These are phyloP conservation scores for Maylandia zebra DNA, from an alignment of 2,113 vertebrate species.

Conservation along the genomic window DNA sequence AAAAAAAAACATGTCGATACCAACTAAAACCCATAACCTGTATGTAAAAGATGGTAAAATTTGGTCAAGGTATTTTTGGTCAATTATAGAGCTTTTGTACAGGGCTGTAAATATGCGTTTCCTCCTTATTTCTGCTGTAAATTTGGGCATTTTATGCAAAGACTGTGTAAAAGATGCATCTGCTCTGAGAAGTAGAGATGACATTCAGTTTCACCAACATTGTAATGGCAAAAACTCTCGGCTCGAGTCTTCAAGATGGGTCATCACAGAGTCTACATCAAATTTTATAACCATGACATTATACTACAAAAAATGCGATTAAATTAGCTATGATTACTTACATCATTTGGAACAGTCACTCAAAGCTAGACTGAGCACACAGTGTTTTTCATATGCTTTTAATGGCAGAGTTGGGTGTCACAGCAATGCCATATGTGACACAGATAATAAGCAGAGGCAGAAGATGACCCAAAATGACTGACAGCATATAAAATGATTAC, in stretches of 20 bases:
- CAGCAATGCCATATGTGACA: background rate
- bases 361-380: background rate
- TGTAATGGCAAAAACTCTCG: accelerated
- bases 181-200: background rate
- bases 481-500: background rate
- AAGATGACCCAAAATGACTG: background rate
- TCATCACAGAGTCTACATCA: background rate
- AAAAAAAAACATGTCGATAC: background rate
- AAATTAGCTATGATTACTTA: background rate
- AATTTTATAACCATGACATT: background rate
- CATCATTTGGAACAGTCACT: background rate
- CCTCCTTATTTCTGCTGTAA: background rate
- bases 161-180: background rate
- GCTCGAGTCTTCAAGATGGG: background rate
- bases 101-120: background rate
- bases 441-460: background rate
- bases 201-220: background rate
- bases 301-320: background rate
- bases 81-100: background rate
- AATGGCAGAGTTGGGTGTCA: background rate
- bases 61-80: background rate
- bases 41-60: background rate
- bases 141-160: background rate
- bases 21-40: background rate
- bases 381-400: background rate